phyloP scores from a whole-genome alignment of 2,888 invertebrate genomes.

The Hemistola chrysoprasaria region DNA sequence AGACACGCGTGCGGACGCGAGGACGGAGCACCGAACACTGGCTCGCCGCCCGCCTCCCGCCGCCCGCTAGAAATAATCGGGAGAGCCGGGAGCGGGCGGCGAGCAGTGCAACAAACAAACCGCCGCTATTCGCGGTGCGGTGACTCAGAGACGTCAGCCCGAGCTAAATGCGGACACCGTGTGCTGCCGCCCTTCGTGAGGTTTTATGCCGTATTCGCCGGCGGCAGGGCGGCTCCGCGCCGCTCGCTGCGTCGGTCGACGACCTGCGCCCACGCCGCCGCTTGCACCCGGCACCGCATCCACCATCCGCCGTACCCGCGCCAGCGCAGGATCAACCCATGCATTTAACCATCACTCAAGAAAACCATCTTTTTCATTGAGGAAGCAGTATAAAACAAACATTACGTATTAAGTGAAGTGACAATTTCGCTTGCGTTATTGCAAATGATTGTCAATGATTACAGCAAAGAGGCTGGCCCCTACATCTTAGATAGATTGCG shows the following conservation, averaged over 20 bases:
- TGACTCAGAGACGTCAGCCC: constrained; percentile 77
- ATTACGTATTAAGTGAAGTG: too few relatives aligned
- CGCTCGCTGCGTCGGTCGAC: constrained; percentile 67
- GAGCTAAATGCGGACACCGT: constrained; percentile 80
- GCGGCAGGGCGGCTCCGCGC: constrained; percentile 59
- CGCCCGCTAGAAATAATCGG: constrained; percentile 69
- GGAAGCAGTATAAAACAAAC: too few relatives aligned
- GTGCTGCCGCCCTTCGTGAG: constrained; percentile 79
- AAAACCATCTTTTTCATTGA: constrained; percentile 6
- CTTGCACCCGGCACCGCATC: constrained; percentile 65
- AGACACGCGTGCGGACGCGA: constrained; percentile 63
- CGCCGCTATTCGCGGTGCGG: constrained; percentile 75
- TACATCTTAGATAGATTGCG: constrained; percentile 49
- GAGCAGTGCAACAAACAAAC: constrained; percentile 77
- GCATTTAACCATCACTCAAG: constrained; percentile 13
- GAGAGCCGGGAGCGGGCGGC: constrained; percentile 67
- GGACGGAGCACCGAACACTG: constrained; percentile 71
- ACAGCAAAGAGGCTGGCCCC: constrained; percentile 51
- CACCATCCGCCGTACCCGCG: constrained; percentile 20
- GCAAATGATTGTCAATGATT: constrained; percentile 35
- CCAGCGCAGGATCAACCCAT: constrained; percentile 22
- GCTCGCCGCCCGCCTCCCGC: constrained; percentile 46
- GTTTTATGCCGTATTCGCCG: constrained; percentile 73
- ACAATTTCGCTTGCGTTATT: too few relatives aligned
- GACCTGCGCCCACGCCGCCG: constrained; percentile 70